Evolutionary conservation across 2,113 vertebrate genomes (phyloP).

Genomic region (Turnix velox): DNA sequence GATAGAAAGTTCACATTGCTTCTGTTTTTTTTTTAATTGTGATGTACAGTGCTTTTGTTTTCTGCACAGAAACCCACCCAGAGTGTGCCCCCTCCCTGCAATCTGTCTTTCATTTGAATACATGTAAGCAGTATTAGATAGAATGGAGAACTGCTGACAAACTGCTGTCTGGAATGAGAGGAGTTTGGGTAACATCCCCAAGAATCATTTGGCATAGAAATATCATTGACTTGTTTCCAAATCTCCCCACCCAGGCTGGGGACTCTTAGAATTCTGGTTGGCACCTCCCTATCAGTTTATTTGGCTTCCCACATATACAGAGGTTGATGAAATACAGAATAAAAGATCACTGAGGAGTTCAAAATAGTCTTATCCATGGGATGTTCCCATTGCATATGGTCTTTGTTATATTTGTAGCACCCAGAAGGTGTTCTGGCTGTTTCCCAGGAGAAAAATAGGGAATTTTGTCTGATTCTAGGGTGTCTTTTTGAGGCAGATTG

Average conservation of each 20-base stretch:
- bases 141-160: constrained; percentile 26
- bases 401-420: background rate
- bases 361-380: background rate
- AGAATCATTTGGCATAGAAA: background rate
- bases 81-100: fast-evolving
- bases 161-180: background rate
- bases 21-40: background rate
- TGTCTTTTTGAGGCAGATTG: background rate
- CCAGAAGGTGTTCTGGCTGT: background rate
- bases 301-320: background rate
- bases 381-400: background rate
- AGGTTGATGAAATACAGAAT: background rate
- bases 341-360: background rate
- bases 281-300: background rate
- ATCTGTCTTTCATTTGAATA: constrained; percentile 35
- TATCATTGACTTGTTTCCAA: background rate
- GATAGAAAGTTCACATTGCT: background rate
- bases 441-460: background rate
- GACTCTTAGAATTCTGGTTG: background rate
- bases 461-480: background rate
- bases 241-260: constrained; percentile 4
- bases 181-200: background rate
- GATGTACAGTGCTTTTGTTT: background rate
- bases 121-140: background rate
- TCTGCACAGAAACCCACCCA: background rate